phyloP scores from a whole-genome alignment of 2,113 vertebrate species.

The Hipposideros armiger region DNA sequence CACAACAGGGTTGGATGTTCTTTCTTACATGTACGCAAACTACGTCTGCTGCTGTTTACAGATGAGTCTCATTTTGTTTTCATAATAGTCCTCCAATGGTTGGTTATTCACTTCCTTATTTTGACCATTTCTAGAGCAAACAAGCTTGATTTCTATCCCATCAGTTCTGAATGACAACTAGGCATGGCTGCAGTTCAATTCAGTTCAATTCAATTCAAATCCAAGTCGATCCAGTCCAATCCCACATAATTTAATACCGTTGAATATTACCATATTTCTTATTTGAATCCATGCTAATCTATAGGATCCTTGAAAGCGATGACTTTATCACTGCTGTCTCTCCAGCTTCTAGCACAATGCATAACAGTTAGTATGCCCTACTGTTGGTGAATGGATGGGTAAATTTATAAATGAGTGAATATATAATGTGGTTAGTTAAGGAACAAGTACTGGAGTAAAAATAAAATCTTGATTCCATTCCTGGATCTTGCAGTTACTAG shows the following conservation, averaged over 20 bases:
- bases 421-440: background rate
- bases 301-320: background rate
- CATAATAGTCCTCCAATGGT: background rate
- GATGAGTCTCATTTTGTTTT: background rate
- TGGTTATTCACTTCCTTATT: background rate
- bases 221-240: background rate
- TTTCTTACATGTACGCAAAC: background rate
- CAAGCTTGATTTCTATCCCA: background rate
- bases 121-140: background rate
- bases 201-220: background rate
- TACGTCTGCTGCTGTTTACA: background rate
- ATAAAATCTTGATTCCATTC: background rate
- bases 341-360: background rate
- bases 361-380: rapidly evolving
- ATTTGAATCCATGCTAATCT: slow-evolving; percentile 24
- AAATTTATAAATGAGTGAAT: background rate
- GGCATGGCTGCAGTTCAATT: background rate
- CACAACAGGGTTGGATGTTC: background rate
- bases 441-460: background rate
- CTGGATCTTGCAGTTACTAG: background rate
- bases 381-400: background rate
- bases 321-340: background rate
- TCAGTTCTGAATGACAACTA: slow-evolving; percentile 31
- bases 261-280: background rate
- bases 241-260: background rate